Evolutionary conservation across 2,113 vertebrate genomes (phyloP), one percentile per base, ranked within the genome.

Genomic region (Arenaria interpres): DNA sequence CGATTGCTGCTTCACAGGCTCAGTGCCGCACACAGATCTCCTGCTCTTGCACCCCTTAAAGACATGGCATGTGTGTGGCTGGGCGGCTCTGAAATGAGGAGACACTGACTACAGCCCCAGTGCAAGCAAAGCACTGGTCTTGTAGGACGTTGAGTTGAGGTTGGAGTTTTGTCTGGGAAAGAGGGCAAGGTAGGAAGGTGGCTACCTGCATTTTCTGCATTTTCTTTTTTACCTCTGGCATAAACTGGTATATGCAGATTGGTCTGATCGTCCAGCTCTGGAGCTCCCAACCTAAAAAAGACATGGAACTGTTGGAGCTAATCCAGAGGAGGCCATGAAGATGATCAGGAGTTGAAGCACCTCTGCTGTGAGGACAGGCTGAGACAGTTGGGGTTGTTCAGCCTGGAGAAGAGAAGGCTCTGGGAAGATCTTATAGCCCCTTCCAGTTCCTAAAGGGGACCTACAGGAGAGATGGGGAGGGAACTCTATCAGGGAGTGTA

Each of bases 41-140:
- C 21, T 20, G 11, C 54, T 74, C 4, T 15, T 32, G 9, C 2
- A 4, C 3, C 18, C 33, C 37, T 77, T 32, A 19, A 69, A 54
- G 46, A 59, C 0, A 0, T 21, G 43, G 8, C 1, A 9, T 1
- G 3, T 18, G 33, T 3, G 6, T 12, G 43, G 18, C 32, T 66
- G 45, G 15, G 32, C 12, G 66, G 74, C 39, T 76, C 69, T 69
- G 41, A 74, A 66, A 57, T 12, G 20, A 57, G 19, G n/a, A 83
- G 11, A 37, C 6, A 12, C 12, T 9, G 72, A 25, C 14, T 51
- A 4, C 35, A 76, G 54, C 3, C 8, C 33, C 12, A 67, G 41
- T 7, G 35, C 23, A 32, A 54, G 16, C 2, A 14, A 79, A 63
- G 41, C 0, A 0, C 32, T 66, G 46, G 32, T 82, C 60, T 30